phyloP scores from a whole-genome alignment of 2,113 vertebrate genomes.

The Chloebia gouldiae region DNA sequence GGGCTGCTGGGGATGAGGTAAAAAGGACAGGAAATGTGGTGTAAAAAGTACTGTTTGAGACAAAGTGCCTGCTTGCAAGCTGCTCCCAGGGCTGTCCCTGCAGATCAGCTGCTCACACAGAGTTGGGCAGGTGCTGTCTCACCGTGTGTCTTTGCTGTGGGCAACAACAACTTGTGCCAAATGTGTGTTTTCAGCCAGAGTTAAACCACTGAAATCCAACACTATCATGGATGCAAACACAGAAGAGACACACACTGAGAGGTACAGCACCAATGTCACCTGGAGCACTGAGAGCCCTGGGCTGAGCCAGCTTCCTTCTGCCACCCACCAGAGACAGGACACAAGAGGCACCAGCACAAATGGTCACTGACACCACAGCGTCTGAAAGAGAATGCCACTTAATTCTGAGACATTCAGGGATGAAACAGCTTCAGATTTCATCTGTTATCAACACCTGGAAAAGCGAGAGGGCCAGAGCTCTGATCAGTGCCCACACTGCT shows the following conservation, averaged over 20 bases:
- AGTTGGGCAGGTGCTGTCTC: background rate
- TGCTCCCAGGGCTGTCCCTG: background rate
- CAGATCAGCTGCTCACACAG: background rate
- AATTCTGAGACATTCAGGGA: background rate
- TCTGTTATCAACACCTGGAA: background rate
- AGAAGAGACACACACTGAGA: background rate
- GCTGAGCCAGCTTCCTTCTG: background rate
- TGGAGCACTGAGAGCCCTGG: background rate
- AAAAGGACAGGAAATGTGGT: background rate
- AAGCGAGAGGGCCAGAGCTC: background rate
- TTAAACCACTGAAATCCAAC: background rate
- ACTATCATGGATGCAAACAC: accelerated
- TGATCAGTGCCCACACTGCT: background rate
- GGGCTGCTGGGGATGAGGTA: background rate
- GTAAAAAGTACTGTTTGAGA: background rate
- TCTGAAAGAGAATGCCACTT: background rate
- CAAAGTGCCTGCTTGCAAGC: background rate
- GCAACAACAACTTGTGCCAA: background rate
- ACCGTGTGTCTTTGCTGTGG: background rate
- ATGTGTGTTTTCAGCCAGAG: background rate
- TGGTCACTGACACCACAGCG: accelerated
- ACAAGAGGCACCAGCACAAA: accelerated
- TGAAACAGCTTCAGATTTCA: background rate
- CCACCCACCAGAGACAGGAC: accelerated
- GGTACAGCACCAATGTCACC: background rate